phyloP scores from a whole-genome alignment of 2,888 invertebrate genomes.

The Nasonia oneida region DNA sequence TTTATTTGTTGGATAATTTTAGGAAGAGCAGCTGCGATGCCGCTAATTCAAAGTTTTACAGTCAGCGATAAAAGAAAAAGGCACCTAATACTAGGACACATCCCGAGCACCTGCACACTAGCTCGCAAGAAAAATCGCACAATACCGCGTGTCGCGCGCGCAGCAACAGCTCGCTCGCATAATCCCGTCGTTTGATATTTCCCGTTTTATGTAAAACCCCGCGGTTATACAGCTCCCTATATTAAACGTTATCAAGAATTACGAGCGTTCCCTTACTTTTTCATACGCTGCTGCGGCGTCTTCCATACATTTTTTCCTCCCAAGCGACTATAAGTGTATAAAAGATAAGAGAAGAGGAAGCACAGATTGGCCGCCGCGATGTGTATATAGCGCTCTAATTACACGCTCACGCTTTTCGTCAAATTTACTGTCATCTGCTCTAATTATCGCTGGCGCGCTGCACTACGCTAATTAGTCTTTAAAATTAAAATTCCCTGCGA shows the following conservation, averaged over 20 bases:
- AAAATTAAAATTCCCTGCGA: constrained; percentile 56
- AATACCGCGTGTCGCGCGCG: constrained; percentile 68
- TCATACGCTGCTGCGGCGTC: neutral
- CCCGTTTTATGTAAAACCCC: constrained; percentile 75
- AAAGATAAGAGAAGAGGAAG: constrained; percentile 61
- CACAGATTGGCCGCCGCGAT: constrained; percentile 42
- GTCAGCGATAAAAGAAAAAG: neutral
- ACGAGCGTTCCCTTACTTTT: constrained; percentile 64
- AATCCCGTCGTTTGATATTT: constrained; percentile 77
- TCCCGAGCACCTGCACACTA: neutral
- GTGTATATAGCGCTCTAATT: constrained; percentile 45
- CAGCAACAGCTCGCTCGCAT: constrained; percentile 67
- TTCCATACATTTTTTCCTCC: neutral
- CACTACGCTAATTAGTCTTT: constrained; percentile 56
- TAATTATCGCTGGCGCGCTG: constrained; percentile 38
- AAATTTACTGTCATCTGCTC: constrained; percentile 61
- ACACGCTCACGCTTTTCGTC: constrained; percentile 53
- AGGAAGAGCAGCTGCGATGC: too few relatives aligned
- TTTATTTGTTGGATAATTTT: constrained; percentile 77
- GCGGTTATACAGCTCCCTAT: constrained; percentile 68
- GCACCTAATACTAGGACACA: neutral
- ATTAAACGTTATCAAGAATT: constrained; percentile 76
- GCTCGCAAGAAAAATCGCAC: constrained; percentile 67
- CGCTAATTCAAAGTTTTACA: too few relatives aligned
- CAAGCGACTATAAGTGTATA: neutral